These are phyloP conservation scores for Hapalemur alaotrensis DNA, from an alignment of 2,797 vertebrate species.

Conservation along the genomic window DNA sequence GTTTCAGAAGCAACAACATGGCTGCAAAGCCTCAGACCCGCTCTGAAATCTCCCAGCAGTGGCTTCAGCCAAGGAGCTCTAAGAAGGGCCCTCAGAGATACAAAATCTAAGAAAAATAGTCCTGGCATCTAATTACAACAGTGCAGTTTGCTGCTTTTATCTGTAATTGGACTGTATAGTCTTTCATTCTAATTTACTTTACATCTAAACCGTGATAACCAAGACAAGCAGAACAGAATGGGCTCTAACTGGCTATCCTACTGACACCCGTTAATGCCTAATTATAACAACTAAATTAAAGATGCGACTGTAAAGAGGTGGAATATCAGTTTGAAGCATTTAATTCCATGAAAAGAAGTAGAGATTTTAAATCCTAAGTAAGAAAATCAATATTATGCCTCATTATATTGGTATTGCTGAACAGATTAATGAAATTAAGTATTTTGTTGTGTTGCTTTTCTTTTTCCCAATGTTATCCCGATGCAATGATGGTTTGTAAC, in stretches of 20 bases:
- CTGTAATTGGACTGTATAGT: conserved; percentile 99
- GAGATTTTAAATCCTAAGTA: conserved; percentile 90
- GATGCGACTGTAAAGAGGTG: conserved; percentile 92
- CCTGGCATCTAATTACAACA: conserved; percentile 99
- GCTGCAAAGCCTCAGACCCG: conserved; percentile 59
- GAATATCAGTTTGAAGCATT: conserved; percentile 93
- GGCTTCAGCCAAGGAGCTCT: conserved; percentile 90
- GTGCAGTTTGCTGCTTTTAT: conserved; percentile 99
- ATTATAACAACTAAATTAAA: conserved; percentile 99
- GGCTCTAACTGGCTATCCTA: conserved; percentile 98
- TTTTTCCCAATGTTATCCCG: conserved; percentile 77
- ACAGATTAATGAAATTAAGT: conserved; percentile 89
- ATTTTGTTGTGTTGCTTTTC: conserved; percentile 77
- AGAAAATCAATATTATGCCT: conserved; percentile 89
- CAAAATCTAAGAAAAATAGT: conserved; percentile 95
- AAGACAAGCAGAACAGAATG: conserved; percentile 99
- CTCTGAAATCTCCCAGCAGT: conserved; percentile 80
- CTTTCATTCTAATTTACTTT: conserved; percentile 99
- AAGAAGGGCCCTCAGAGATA: conserved; percentile 94
- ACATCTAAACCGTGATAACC: conserved; percentile 99
- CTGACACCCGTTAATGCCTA: conserved; percentile 99
- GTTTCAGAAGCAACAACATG: conserved; percentile 66
- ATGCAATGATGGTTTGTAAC: conserved; percentile 79
- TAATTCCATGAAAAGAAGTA: conserved; percentile 95
- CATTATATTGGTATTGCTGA: conserved; percentile 89